These are phyloP conservation scores for Procambarus clarkii DNA, from an alignment of 1,140 invertebrate genomes.

Conservation along the genomic window DNA sequence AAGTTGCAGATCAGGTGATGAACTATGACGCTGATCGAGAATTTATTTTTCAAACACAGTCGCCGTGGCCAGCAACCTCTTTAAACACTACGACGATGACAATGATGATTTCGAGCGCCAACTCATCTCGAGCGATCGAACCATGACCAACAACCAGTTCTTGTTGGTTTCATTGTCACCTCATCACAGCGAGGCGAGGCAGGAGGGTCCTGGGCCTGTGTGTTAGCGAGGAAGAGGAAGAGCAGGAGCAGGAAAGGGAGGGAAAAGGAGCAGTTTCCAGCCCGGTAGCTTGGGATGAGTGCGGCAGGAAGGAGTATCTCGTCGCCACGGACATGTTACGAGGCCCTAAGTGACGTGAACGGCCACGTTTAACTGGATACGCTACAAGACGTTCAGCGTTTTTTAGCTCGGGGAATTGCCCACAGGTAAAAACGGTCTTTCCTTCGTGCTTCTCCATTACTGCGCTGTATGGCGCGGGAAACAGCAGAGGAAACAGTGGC, in stretches of 20 bases:
- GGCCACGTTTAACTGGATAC: slow-evolving; percentile 8
- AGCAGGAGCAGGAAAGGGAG: background rate
- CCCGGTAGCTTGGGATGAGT: background rate
- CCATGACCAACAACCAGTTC: no score
- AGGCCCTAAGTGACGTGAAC: slow-evolving; percentile 29
- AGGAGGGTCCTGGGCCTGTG: no score
- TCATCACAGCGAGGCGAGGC: no score
- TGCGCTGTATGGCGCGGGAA: background rate
- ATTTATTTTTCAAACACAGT: slow-evolving; percentile 30
- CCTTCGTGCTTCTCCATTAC: background rate
- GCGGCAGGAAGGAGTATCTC: slow-evolving; percentile 9
- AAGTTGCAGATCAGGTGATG: slow-evolving; percentile 24
- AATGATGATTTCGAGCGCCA: background rate
- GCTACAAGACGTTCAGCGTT: slow-evolving; percentile 13
- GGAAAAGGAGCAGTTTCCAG: background rate
- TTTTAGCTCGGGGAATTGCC: background rate
- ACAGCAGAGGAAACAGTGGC: background rate
- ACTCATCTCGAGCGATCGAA: no score
- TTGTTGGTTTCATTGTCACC: no score
- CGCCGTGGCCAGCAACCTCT: background rate
- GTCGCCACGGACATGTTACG: slow-evolving; percentile 11
- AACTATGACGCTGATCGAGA: slow-evolving; percentile 9
- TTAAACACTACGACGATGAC: background rate
- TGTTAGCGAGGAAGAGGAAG: background rate
- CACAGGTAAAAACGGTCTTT: background rate